phyloP scores from a whole-genome alignment of 2,888 invertebrate species.

The Archaeoteleia sp. region DNA sequence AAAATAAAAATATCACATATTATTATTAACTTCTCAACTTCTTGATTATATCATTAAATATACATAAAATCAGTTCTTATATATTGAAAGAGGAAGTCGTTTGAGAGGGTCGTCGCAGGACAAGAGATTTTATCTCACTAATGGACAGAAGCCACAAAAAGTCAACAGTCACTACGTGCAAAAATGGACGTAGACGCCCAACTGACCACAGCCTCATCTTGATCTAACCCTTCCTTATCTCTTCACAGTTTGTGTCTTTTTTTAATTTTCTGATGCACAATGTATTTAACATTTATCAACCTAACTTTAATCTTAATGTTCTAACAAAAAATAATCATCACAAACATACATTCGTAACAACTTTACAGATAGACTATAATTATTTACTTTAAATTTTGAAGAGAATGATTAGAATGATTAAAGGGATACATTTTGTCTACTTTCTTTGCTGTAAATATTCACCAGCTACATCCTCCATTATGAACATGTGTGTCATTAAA shows the following conservation, averaged over 20 bases:
- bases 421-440: no score
- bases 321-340: background rate
- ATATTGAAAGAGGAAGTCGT: constrained; percentile 36
- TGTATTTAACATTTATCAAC: no score
- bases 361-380: no score
- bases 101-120: constrained; percentile 49
- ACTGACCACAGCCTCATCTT: constrained; percentile 53
- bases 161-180: constrained; percentile 64
- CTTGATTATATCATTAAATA: constrained; percentile 44
- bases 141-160: constrained; percentile 70
- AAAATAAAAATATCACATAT: constrained; percentile 8
- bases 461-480: no score
- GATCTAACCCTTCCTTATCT: constrained; percentile 48
- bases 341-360: no score
- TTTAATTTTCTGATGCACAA: constrained; percentile 11
- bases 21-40: constrained; percentile 32
- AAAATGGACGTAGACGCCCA: constrained; percentile 50
- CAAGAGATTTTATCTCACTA: constrained; percentile 68
- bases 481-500: no score
- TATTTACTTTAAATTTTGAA: no score
- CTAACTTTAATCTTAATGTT: constrained; percentile 4
- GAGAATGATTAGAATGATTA: no score
- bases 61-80: constrained; percentile 41
- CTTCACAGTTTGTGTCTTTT: constrained; percentile 27
- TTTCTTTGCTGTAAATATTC: no score